phyloP scores from a whole-genome alignment of 2,113 vertebrate species.

The Rhodinocichla rosea region DNA sequence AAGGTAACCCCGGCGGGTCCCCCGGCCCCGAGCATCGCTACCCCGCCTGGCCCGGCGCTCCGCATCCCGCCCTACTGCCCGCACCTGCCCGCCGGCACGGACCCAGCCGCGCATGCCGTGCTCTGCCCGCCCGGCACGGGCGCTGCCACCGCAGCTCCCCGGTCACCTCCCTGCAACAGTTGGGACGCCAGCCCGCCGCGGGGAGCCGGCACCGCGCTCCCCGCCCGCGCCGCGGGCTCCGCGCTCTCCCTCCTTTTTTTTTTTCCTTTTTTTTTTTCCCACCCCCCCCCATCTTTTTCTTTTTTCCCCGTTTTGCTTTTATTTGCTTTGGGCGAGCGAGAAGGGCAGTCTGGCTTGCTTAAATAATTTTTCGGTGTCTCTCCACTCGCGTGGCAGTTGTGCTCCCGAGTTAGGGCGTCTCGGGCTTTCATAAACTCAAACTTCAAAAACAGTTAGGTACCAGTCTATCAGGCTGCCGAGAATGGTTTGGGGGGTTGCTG shows the following conservation, averaged over 20 bases:
- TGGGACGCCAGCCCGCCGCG: constrained; percentile 28
- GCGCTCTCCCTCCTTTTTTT: neutral
- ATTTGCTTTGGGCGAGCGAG: neutral
- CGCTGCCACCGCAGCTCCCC: neutral
- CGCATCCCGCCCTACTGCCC: neutral
- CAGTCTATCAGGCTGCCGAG: neutral
- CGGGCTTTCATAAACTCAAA: constrained; percentile 11
- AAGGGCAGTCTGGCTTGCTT: neutral
- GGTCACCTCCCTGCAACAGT: constrained; percentile 62
- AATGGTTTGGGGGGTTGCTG: neutral
- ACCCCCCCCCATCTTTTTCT: neutral
- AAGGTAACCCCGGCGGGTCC: constrained; percentile 76
- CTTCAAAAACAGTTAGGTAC: constrained; percentile 31
- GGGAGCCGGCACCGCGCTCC: neutral
- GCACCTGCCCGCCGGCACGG: neutral
- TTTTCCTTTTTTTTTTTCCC: rapidly evolving
- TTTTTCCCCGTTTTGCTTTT: neutral
- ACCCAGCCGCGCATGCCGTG: neutral
- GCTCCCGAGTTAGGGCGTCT: neutral
- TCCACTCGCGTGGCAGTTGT: neutral
- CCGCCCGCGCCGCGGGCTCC: neutral
- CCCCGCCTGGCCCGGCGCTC: neutral
- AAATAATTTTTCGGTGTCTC: neutral
- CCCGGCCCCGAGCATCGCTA: neutral
- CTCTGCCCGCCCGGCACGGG: neutral